phyloP scores from a whole-genome alignment of 2,888 invertebrate species.

The Entomobrya multifasciata region DNA sequence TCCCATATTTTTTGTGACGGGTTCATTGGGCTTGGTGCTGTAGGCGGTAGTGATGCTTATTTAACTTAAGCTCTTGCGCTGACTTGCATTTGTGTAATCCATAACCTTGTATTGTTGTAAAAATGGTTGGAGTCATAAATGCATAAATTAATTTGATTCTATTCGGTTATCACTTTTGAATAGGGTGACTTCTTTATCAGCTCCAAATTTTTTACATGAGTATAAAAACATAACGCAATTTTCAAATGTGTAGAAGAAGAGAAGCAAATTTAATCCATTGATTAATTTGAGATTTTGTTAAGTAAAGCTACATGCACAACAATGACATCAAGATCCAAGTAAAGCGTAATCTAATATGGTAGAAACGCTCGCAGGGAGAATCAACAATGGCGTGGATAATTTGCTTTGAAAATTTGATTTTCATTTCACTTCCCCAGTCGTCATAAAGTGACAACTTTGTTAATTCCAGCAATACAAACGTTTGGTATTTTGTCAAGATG shows the following conservation, averaged over 20 bases:
- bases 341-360: background rate
- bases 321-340: background rate
- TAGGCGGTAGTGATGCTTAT: background rate
- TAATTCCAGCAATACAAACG: background rate
- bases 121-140: background rate
- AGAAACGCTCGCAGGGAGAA: constrained; percentile 17
- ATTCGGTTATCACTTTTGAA: constrained; percentile 31
- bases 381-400: constrained; percentile 60
- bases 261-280: constrained; percentile 4
- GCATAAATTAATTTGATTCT: constrained; percentile 29
- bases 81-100: constrained; percentile 29
- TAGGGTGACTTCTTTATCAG: constrained; percentile 38
- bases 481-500: too few relatives aligned
- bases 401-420: constrained; percentile 45
- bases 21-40: constrained; percentile 39
- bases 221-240: background rate
- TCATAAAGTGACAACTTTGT: background rate
- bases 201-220: background rate
- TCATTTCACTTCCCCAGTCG: background rate
- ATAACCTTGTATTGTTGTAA: background rate
- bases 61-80: constrained; percentile 17
- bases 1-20: constrained; percentile 6
- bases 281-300: background rate
- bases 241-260: constrained; percentile 4
- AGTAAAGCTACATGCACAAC: constrained; percentile 17